Conservation (phyloP, 1,140 invertebrate species). For the Atta cephalotes region DNA sequence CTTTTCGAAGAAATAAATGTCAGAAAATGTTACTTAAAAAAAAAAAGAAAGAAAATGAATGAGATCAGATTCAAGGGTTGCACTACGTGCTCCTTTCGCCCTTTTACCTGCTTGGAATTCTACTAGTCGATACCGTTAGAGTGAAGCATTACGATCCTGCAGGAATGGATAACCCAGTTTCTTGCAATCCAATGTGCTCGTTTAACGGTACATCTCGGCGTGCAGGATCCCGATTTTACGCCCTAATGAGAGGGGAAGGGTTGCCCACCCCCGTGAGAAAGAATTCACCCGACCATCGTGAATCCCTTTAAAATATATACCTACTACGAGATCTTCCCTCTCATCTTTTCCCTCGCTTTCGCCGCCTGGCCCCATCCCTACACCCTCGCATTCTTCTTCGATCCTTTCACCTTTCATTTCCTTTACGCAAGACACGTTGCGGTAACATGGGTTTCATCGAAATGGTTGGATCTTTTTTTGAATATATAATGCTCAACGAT, state of each 20-base stretch:
- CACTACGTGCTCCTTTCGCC: not conserved
- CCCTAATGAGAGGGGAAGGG: constrained; percentile 53
- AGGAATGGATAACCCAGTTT: constrained; percentile 70
- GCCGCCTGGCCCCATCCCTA: not conserved
- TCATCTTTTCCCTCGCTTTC: constrained; percentile 41
- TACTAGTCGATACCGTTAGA: constrained; percentile 61
- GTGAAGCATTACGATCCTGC: constrained; percentile 35
- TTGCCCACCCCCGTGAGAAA: constrained; percentile 68
- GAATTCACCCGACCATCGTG: constrained; percentile 50
- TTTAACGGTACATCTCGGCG: constrained; percentile 65
- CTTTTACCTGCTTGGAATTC: constrained; percentile 60
- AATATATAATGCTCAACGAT: not conserved
- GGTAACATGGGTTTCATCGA: constrained; percentile 2
- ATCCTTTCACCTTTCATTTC: constrained; percentile 30
- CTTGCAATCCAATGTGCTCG: constrained; percentile 19
- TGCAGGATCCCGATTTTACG: constrained; percentile 53
- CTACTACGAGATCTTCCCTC: not conserved
- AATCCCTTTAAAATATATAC: constrained; percentile 37
- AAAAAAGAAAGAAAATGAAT: not conserved
- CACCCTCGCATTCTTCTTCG: not conserved
- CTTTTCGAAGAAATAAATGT: not conserved
- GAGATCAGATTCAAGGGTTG: constrained; percentile 48
- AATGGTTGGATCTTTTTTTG: not conserved
- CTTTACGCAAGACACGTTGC: constrained; percentile 18
- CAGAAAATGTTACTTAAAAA: not conserved